phyloP scores from a whole-genome alignment of 2,888 invertebrate species.

The Cantharis nigra region DNA sequence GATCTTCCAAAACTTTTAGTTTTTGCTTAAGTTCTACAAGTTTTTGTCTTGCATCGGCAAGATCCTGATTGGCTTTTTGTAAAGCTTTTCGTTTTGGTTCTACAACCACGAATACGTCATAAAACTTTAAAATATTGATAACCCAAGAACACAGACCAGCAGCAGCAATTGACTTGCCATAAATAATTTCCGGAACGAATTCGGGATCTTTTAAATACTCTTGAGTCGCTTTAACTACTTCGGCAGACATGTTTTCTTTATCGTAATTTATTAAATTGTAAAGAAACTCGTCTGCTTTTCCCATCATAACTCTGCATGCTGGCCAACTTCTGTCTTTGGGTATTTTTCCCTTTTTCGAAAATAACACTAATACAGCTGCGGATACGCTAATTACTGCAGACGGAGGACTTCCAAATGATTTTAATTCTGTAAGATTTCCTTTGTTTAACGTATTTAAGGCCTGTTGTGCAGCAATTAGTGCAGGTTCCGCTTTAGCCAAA shows the following conservation, averaged over 20 bases:
- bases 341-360: conserved; percentile 77
- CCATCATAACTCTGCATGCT: conserved; percentile 87
- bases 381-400: conserved; percentile 85
- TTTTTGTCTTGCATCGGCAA: conserved; percentile 80
- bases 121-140: conserved; percentile 87
- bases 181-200: conserved; percentile 82
- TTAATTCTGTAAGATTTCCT: conserved; percentile 90
- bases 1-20: conserved; percentile 76
- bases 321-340: conserved; percentile 95
- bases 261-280: conserved; percentile 83
- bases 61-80: conserved; percentile 81
- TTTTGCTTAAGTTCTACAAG: conserved; percentile 76
- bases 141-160: conserved; percentile 95
- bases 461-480: conserved; percentile 84
- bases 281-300: conserved; percentile 85
- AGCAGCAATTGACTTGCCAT: conserved; percentile 86
- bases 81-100: conserved; percentile 90
- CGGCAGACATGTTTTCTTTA: conserved; percentile 90
- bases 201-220: conserved; percentile 72
- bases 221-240: conserved; percentile 77
- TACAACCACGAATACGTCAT: conserved; percentile 88
- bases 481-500: conserved; percentile 89
- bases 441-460: conserved; percentile 93
- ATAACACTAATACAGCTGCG: conserved; percentile 86
- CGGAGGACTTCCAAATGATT: conserved; percentile 91